Evolutionary conservation across 1,140 invertebrate species (phyloP), one percentile per base, ranked within the genome.

Genomic region (Drosophila chauvacae): DNA sequence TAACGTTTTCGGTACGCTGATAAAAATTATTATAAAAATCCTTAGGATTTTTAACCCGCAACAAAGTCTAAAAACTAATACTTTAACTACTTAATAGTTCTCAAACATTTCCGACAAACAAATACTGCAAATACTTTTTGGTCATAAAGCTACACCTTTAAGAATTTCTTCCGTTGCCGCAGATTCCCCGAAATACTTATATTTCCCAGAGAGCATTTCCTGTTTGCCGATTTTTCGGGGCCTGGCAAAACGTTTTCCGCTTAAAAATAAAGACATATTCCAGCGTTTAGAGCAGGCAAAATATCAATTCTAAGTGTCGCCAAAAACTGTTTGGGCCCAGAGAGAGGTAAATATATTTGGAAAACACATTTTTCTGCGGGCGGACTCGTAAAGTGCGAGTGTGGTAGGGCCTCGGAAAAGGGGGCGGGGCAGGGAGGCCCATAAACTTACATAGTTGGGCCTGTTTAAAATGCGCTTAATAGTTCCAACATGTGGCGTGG

Each of bases 181-280:
- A 14, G 58, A 60, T 72, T 73, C 70, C 16, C 7, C 47, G 70
- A 60, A 73, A 72, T 35, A 72, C 44, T 60, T 72, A 14, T 28
- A 71, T 48, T 57, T 26, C 53, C 53, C 45, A 7, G 14, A 11
- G 14, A 59, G 69, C 69, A 51, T 51, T 73, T 73, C 70, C 70
- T 72, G 70, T 72, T 51, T 51, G 37, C 2, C 23, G 70, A 72
- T 72, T 72, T 72, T 72, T 30, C 23, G 30, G 70, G 70, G 44
- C 28, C 37, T 23, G 16, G n/a, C 28, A 44, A 39, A 72, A 42
- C 68, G 55, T 59, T 73, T 77, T 78, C 76, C 44, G 73, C 66
- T 73, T 79, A 79, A 79, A 78, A 79, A 79, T 79, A 79, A 80
- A 79, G 76, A 72, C 77, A 79, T 79, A 69, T 68, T 77, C 61